Evolutionary conservation across 2,888 invertebrate genomes (phyloP), one percentile per base, ranked within the genome.

Genomic region (Lepidonotus clava): DNA sequence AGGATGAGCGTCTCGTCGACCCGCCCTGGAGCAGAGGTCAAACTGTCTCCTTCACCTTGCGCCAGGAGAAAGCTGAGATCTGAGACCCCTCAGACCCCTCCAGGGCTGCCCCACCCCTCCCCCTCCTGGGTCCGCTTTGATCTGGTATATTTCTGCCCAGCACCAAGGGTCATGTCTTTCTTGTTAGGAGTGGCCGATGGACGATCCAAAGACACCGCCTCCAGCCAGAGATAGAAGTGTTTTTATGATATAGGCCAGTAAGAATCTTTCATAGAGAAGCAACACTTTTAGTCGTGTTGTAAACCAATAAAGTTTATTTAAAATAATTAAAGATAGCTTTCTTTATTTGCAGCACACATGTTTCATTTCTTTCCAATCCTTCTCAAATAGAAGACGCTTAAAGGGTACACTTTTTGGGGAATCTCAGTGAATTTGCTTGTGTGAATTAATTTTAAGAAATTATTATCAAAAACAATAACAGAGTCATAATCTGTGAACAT

Each of bases 111-210:
- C 28, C n/a, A 11, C 24, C n/a, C n/a, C 28, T 32, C 24, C 28
- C 28, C 21, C 71, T 71, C 36, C 18, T 34, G 71, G 71, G 36
- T 6, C 38, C 71, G 34, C 71, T 71, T 71, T 71, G 71, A 71
- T 71, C 71, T 71, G 71, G 38, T 34, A 38, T 71, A 71, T 71
- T 71, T 38, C 71, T 71, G 38, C n/a, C 34, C 71, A 24, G 71
- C 71, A n/a, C 71, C 71, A 71, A 71, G 71, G 71, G 71, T 71
- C 71, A 71, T 21, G 4, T 8, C 38, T 34, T 24, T 71, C 71
- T 71, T 71, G 71, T 71, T 71, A 71, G 38, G 71, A 71, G 34
- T 71, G 71, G 36, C 38, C 71, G 38, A 71, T 71, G 71, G 71
- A 71, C 71, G 71, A 34, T 34, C 36, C 71, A 71, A 71, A 71